Conservation (phyloP, 2,888 invertebrate genomes). For the Trachelus tabidus region DNA sequence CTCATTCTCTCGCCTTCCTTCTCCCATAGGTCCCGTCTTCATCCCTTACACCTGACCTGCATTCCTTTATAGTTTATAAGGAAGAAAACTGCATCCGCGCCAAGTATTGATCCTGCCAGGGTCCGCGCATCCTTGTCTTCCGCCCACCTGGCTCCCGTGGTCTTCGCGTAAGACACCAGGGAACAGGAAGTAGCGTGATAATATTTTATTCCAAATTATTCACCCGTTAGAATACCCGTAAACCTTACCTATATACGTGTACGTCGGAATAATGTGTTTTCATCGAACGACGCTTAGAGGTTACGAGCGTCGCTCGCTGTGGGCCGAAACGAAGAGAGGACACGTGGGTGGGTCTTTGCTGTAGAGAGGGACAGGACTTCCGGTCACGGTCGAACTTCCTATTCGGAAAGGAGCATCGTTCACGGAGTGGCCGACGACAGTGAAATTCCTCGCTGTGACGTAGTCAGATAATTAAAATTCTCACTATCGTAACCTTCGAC, state of each 20-base stretch:
- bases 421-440: neutral
- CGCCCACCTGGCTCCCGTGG: neutral
- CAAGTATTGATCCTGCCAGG: neutral
- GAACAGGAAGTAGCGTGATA: neutral
- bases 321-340: too few relatives aligned
- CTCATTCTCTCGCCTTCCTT: neutral
- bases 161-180: neutral
- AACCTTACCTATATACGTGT: neutral
- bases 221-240: neutral
- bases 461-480: neutral
- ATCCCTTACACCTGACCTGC: neutral
- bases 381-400: slow-evolving; percentile 6
- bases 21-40: neutral
- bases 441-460: neutral
- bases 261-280: neutral
- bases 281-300: neutral
- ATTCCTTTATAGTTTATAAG: neutral
- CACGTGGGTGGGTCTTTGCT: neutral
- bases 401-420: neutral
- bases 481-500: neutral
- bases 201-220: neutral
- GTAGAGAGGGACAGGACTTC: neutral
- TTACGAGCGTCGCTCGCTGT: neutral
- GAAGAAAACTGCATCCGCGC: neutral
- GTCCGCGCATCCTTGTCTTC: neutral